Percentiles rank a stretch among this genome's conserved stretches.
phyloP scores from a whole-genome alignment of 2,888 invertebrate genomes.

The Cremastobaeus sp. region DNA sequence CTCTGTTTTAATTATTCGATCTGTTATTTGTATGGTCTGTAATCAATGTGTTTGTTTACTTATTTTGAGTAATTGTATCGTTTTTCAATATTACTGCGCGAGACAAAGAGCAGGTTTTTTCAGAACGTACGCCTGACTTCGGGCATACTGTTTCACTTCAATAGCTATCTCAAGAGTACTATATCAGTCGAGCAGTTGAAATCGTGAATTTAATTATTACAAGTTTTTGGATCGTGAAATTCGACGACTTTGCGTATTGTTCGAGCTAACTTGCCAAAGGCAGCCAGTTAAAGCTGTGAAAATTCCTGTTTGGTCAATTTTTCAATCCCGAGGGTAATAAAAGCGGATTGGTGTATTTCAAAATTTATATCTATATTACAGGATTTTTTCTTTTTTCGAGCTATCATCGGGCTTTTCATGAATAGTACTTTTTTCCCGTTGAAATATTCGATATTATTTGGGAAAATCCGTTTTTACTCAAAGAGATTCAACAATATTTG shows the following conservation, averaged over 20 bases:
- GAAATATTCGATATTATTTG: too few relatives aligned
- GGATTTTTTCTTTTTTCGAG: too few relatives aligned
- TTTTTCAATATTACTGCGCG: constrained; percentile 33
- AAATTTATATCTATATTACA: too few relatives aligned
- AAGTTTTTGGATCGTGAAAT: constrained; percentile 36
- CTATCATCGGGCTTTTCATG: too few relatives aligned
- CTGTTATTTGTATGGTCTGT: constrained; percentile 57
- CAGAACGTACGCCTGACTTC: constrained; percentile 10
- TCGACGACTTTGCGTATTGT: not conserved
- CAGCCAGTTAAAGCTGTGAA: too few relatives aligned
- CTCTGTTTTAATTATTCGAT: constrained; percentile 55
- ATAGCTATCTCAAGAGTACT: constrained; percentile 35
- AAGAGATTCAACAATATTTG: too few relatives aligned
- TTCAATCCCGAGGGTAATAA: too few relatives aligned
- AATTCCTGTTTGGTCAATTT: too few relatives aligned
- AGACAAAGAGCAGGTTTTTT: constrained; percentile 9
- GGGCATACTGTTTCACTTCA: not conserved
- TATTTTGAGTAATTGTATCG: constrained; percentile 48
- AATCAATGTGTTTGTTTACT: constrained; percentile 57
- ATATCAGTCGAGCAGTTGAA: constrained; percentile 30
- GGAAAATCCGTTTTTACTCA: too few relatives aligned
- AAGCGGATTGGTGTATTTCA: too few relatives aligned
- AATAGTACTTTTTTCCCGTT: too few relatives aligned
- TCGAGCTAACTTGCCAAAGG: not conserved
- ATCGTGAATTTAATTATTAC: constrained; percentile 51